Conservation (phyloP, 2,888 invertebrate genomes). For the Diarsia mendica region DNA sequence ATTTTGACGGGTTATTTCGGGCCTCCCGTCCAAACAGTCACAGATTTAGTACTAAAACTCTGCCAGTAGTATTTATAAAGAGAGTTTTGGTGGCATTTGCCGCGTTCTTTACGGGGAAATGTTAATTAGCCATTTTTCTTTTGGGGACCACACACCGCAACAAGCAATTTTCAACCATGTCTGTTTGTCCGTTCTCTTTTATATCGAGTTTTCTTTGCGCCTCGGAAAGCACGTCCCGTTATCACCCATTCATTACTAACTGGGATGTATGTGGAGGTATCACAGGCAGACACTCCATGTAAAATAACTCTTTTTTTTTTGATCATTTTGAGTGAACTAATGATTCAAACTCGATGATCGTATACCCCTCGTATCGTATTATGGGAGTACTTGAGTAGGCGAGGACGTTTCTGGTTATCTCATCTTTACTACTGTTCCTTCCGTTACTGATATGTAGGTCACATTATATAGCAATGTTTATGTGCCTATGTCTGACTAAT, state of each 20-base stretch:
- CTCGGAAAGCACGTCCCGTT: neutral
- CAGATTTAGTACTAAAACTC: slow-evolving; percentile 52
- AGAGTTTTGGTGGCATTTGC: slow-evolving; percentile 23
- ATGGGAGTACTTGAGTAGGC: neutral
- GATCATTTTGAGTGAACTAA: too few species aligned
- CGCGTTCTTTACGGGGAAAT: slow-evolving; percentile 31
- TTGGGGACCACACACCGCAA: neutral
- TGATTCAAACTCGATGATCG: neutral
- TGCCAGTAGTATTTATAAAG: slow-evolving; percentile 65
- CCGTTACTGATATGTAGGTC: slow-evolving; percentile 52
- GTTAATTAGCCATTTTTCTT: neutral
- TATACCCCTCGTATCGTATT: neutral
- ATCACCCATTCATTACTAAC: neutral
- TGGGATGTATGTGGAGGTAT: too few species aligned
- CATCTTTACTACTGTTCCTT: slow-evolving; percentile 39
- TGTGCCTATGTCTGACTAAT: slow-evolving; percentile 16
- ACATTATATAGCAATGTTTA: slow-evolving; percentile 13
- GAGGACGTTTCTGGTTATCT: slow-evolving; percentile 47
- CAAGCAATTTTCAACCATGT: neutral
- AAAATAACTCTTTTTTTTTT: too few species aligned
- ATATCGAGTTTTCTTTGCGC: too few species aligned
- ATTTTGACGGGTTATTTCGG: slow-evolving; percentile 71
- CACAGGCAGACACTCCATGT: too few species aligned
- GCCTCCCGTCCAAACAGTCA: slow-evolving; percentile 58
- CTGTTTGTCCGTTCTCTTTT: neutral